Evolutionary conservation across 1,140 invertebrate genomes (phyloP).

Genomic region (Saccostrea glomerata): DNA sequence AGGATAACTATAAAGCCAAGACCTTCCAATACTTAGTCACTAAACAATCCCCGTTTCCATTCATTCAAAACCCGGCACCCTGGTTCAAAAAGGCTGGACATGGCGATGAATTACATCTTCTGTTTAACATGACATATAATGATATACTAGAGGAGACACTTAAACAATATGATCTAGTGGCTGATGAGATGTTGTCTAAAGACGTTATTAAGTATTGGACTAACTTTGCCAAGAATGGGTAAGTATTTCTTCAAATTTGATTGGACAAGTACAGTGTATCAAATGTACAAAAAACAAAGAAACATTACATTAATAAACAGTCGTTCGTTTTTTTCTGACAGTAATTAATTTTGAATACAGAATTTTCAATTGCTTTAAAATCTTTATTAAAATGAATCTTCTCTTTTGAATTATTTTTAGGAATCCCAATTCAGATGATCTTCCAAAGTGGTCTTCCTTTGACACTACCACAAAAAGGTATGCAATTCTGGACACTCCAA

Average conservation of each 20-base stretch:
- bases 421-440: neutral
- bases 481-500: neutral
- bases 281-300: neutral
- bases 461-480: neutral
- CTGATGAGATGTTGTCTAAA: conserved; percentile 84
- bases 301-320: neutral
- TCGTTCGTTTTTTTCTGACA: too few species aligned
- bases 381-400: neutral
- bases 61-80: neutral
- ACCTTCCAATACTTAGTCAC: neutral
- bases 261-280: neutral
- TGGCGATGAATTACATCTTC: neutral
- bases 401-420: neutral
- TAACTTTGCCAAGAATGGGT: conserved; percentile 97
- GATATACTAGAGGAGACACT: neutral
- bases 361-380: neutral
- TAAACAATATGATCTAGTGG: neutral
- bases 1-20: neutral
- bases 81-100: neutral
- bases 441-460: neutral
- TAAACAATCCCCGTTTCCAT: neutral
- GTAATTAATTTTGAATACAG: neutral
- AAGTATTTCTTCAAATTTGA: conserved; percentile 77
- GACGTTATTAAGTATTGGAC: conserved; percentile 94
- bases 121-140: neutral